Evolutionary conservation across 2,888 invertebrate genomes (phyloP), one percentile per base, ranked within the genome.

Genomic region (Strigamia maritima): DNA sequence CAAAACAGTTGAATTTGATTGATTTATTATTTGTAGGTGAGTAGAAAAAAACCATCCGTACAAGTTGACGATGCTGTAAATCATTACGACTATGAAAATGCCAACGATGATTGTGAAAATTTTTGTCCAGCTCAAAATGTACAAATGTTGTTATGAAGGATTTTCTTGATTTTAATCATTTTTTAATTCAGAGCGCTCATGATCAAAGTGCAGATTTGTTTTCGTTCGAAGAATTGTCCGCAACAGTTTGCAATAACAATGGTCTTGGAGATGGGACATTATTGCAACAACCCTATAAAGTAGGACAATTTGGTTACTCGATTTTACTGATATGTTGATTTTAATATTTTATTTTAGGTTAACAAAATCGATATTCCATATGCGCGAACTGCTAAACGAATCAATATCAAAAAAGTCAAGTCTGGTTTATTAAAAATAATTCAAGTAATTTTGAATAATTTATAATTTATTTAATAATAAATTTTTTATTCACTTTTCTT

Each of bases 361-460:
- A 89, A 90, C 3, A 92, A 92, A 86, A 90, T 91, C 75, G 90
- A 91, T 83, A 92, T 95, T 81, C 90, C 91, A 0, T 95, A 93
- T 85, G 93, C 94, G 6, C 90, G 91, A 86, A 89, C 91, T 79
- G 93, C 95, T 6, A 95, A 95, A 84, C 93, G 92, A 80, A 90
- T 95, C 65, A 94, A 96, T 84, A 94, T 95, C 90, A 92, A 92
- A 83, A 91, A 90, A 84, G 86, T 95, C 74, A 95, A 95, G 85
- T 87, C 88, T n/a, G 89, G 90, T 78, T 91, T 94, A 81, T 93
- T 93, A 91, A 88, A 89, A 60, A 85, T 91, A 81, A 86, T 94
- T 10, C 88, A 87, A 0, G 78, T 79, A 26, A 19, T 0, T 0
- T 1, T 0, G 35, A 6, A 35, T 0, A n/a, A n/a, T 49, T 49